phyloP scores from a whole-genome alignment of 1,140 invertebrate species.

The Dinoponera quadriceps region DNA sequence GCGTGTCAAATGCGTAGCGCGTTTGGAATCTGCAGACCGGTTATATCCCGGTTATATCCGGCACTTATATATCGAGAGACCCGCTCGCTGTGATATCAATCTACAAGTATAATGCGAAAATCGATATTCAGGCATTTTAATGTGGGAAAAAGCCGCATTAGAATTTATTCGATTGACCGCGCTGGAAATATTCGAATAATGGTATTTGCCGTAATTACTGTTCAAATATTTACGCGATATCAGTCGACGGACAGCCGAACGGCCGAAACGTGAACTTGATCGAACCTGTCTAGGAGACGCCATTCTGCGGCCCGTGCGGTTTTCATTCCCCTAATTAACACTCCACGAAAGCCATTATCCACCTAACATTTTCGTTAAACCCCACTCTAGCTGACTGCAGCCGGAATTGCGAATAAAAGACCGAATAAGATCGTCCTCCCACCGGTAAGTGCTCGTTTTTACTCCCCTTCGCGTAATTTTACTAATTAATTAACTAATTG shows the following conservation, averaged over 20 bases:
- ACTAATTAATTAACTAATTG: constrained; percentile 61
- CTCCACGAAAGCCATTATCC: constrained; percentile 23
- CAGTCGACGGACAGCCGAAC: not conserved
- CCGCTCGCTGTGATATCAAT: not conserved
- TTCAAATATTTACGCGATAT: not conserved
- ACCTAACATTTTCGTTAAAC: constrained; percentile 42
- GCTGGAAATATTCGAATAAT: not conserved
- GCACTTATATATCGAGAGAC: constrained; percentile 6
- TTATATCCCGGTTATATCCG: too few relatives aligned
- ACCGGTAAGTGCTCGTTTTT: constrained; percentile 47
- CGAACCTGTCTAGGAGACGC: not conserved
- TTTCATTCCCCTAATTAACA: constrained; percentile 53
- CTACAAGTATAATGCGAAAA: not conserved
- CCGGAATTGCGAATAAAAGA: constrained; percentile 37
- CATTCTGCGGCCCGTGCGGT: constrained; percentile 1
- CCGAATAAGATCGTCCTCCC: constrained; percentile 39
- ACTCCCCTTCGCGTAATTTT: constrained; percentile 32
- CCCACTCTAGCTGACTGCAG: constrained; percentile 29
- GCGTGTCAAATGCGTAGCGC: constrained; percentile 1
- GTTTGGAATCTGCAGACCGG: not conserved
- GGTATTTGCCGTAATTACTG: not conserved
- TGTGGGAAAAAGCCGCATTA: not conserved
- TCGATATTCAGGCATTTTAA: not conserved
- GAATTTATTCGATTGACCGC: constrained; percentile 2
- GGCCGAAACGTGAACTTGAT: not conserved